Conservation (phyloP, 2,888 invertebrate genomes). For the Pantelozetes paolii region DNA sequence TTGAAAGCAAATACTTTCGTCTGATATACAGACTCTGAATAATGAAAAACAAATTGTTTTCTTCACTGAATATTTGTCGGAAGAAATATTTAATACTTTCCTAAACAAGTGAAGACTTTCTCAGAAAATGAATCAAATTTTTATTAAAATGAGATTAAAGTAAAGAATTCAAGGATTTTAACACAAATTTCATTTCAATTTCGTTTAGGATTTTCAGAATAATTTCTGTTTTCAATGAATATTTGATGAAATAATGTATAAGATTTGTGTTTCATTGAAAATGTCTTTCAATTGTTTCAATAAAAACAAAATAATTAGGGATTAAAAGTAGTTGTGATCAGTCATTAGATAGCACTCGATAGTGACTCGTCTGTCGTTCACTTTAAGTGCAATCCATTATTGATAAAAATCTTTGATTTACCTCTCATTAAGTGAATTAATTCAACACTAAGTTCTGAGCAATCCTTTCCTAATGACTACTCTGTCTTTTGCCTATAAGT, state of each 20-base stretch:
- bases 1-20: too few species aligned
- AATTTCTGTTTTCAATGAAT: background rate
- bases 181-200: background rate
- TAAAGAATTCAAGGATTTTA: background rate
- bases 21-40: too few species aligned
- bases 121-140: too few species aligned
- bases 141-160: constrained; percentile 3
- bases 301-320: background rate
- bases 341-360: background rate
- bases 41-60: too few species aligned
- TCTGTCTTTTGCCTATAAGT: background rate
- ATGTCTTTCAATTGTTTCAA: too few species aligned
- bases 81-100: too few species aligned
- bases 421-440: constrained; percentile 7
- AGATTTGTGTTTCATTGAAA: too few species aligned
- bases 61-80: too few species aligned
- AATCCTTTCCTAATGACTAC: background rate
- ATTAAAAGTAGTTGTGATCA: background rate
- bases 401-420: background rate
- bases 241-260: too few species aligned
- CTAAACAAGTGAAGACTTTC: too few species aligned
- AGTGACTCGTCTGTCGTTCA: too few species aligned
- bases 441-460: background rate
- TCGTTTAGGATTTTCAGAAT: too few species aligned
- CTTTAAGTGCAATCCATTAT: constrained; percentile 5